phyloP scores from a whole-genome alignment of 2,888 invertebrate genomes.

The Ditula angustiorana region DNA sequence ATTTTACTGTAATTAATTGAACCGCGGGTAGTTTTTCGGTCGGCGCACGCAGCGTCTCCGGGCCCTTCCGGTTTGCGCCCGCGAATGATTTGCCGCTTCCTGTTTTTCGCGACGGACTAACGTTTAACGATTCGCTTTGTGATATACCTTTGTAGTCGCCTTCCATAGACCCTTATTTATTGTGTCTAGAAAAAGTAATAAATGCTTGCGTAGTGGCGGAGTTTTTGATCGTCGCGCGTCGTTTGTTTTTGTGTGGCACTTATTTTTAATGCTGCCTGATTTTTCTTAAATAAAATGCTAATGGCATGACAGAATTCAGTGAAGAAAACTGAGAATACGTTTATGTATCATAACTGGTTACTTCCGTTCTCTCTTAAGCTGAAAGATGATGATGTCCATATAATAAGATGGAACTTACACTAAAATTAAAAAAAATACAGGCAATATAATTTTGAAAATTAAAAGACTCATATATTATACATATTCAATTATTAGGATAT shows the following conservation, averaged over 20 bases:
- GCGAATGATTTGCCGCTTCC: slow-evolving; percentile 46
- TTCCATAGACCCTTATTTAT: slow-evolving; percentile 40
- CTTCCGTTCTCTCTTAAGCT: no score
- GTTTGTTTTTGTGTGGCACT: slow-evolving; percentile 2
- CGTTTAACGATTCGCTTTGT: slow-evolving; percentile 42
- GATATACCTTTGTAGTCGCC: slow-evolving; percentile 30
- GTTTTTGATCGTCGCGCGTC: background rate
- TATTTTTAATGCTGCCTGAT: no score
- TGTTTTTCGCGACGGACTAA: slow-evolving; percentile 40
- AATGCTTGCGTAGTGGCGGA: slow-evolving; percentile 13
- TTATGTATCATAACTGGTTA: no score
- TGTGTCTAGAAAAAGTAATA: slow-evolving; percentile 35
- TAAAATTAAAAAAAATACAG: no score
- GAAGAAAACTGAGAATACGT: no score
- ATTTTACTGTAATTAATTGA: slow-evolving; percentile 40
- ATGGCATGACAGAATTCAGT: no score
- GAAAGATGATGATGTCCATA: no score
- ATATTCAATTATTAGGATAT: no score
- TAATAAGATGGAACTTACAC: no score
- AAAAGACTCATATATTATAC: no score
- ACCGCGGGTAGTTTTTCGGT: slow-evolving; percentile 43
- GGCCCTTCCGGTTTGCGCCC: slow-evolving; percentile 41
- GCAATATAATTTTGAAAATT: no score
- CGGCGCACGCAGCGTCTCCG: slow-evolving; percentile 43
- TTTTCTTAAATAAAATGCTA: no score